These are phyloP conservation scores for Dromiciops gliroides DNA, from an alignment of 2,113 vertebrate genomes.

Conservation along the genomic window DNA sequence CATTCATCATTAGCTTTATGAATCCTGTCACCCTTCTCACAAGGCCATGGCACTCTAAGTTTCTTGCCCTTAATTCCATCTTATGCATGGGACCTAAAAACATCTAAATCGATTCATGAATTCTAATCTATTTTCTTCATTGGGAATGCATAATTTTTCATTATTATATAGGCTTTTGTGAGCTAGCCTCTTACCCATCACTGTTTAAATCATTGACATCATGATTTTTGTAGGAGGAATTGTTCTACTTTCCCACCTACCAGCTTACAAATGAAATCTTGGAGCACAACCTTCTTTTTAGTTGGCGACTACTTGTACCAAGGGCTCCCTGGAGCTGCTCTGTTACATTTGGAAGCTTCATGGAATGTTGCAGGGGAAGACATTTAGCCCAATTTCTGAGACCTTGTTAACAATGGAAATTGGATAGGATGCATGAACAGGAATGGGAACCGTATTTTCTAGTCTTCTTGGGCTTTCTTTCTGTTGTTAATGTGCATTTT, in stretches of 20 bases:
- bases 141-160: not conserved
- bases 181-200: not conserved
- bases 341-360: not conserved
- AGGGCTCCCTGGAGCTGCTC: no score
- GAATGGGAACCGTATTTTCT: not conserved
- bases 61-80: no score
- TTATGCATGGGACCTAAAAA: no score
- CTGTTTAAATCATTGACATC: not conserved
- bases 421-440: not conserved
- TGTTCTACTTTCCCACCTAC: not conserved
- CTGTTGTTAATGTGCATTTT: not conserved
- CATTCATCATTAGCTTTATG: no score
- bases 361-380: not conserved
- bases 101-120: no score
- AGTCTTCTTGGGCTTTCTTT: not conserved
- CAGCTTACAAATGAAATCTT: not conserved
- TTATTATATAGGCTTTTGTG: not conserved
- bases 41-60: no score
- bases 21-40: no score
- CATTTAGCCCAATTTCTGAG: not conserved
- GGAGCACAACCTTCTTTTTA: not conserved
- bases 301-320: not conserved
- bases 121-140: not conserved
- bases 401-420: not conserved
- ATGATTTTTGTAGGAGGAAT: not conserved